phyloP scores from a whole-genome alignment of 1,140 invertebrate genomes.

The Drosophila navojoa region DNA sequence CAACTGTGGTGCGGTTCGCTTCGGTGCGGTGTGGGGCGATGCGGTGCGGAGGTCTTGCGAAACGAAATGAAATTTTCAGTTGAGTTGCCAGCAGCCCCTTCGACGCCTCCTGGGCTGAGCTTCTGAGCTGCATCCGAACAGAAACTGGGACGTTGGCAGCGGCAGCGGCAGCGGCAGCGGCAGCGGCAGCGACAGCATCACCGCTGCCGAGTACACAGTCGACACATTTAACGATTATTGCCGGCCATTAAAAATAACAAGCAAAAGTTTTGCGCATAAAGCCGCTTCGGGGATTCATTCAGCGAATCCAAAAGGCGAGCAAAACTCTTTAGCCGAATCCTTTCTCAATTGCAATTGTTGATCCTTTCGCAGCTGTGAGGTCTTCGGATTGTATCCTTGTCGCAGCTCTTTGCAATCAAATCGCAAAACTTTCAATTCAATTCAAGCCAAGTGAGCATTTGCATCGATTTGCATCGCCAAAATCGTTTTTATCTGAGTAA shows the following conservation, averaged over 20 bases:
- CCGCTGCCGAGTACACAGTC: conserved; percentile 55
- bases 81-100: conserved; percentile 64
- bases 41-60: conserved; percentile 39
- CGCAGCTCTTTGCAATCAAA: conserved; percentile 57
- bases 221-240: conserved; percentile 83
- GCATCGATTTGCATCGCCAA: conserved; percentile 35
- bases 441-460: conserved; percentile 44
- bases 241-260: conserved; percentile 80
- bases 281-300: conserved; percentile 81
- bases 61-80: conserved; percentile 83
- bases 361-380: conserved; percentile 70
- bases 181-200: conserved; percentile 14
- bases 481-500: conserved; percentile 6
- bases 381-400: conserved; percentile 52
- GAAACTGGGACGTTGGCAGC: conserved; percentile 51
- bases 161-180: conserved; percentile 14
- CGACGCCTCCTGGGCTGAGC: not conserved
- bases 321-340: conserved; percentile 75
- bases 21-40: conserved; percentile 14
- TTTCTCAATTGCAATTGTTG: conserved; percentile 82
- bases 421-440: conserved; percentile 76
- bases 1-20: not conserved
- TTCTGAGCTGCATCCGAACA: conserved; percentile 56
- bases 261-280: conserved; percentile 82
- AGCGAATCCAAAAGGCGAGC: conserved; percentile 66